Conservation (phyloP, 2,113 vertebrate genomes). For the Mystacornis crossleyi region DNA sequence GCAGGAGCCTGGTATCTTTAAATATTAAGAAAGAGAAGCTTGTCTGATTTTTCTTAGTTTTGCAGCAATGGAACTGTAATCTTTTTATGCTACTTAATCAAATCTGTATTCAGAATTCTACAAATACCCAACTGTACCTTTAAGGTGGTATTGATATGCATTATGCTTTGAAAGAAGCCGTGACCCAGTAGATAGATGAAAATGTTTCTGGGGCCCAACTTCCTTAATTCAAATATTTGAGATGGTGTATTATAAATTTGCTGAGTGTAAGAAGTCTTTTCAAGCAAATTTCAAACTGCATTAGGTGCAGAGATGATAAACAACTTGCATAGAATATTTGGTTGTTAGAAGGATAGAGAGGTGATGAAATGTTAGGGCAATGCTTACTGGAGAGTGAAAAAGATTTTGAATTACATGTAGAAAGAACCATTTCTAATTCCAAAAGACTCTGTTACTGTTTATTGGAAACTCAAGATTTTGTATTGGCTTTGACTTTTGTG, state of each 20-base stretch:
- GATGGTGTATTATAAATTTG: neutral
- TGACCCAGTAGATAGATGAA: neutral
- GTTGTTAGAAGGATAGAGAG: neutral
- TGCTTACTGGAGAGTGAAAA: neutral
- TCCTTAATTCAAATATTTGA: neutral
- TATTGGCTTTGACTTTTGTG: neutral
- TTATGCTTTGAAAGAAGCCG: neutral
- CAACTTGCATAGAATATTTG: neutral
- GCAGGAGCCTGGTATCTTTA: conserved; percentile 16
- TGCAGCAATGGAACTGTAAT: neutral
- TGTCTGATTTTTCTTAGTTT: conserved; percentile 31
- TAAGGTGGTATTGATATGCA: neutral
- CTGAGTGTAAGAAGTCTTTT: neutral
- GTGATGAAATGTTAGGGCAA: neutral
- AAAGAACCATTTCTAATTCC: neutral
- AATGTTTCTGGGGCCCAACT: neutral
- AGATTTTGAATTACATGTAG: neutral
- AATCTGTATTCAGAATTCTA: conserved; percentile 19
- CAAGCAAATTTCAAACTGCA: neutral
- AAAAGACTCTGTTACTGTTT: neutral
- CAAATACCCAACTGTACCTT: neutral
- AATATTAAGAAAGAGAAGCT: conserved; percentile 40
- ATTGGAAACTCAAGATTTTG: neutral
- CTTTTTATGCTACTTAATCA: conserved; percentile 35
- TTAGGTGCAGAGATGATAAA: neutral